Evolutionary conservation across 2,113 vertebrate species (phyloP).

Genomic region (Indri indri): DNA sequence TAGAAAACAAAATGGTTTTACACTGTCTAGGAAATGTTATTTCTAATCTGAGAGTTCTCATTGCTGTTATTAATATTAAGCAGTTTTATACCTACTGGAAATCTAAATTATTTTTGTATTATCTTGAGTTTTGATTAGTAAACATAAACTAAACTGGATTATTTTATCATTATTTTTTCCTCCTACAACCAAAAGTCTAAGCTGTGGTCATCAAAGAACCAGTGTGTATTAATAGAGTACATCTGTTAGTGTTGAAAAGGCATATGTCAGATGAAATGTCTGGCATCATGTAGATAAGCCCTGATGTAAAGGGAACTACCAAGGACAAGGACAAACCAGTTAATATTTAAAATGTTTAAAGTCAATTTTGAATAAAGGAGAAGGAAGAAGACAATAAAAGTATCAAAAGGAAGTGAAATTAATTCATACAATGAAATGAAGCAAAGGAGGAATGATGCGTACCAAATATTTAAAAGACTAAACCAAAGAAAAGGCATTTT

Average conservation of each 20-base stretch:
- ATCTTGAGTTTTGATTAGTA: not conserved
- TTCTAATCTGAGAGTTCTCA: not conserved
- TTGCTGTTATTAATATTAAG: not conserved
- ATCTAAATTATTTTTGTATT: not conserved
- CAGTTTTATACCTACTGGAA: not conserved
- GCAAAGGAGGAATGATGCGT: not conserved
- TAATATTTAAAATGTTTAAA: constrained; percentile 47
- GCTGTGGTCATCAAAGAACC: not conserved
- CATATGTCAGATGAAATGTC: not conserved
- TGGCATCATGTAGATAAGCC: not conserved
- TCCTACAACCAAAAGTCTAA: not conserved
- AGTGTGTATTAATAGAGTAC: not conserved
- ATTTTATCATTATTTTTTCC: not conserved
- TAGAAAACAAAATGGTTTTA: not conserved
- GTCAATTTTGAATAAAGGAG: not conserved
- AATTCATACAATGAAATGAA: constrained; percentile 29
- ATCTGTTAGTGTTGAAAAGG: accelerated
- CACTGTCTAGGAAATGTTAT: not conserved
- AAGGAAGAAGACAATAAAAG: not conserved
- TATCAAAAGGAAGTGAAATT: constrained; percentile 14
- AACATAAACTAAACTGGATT: not conserved
- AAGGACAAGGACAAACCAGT: constrained; percentile 16
- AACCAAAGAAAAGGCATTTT: not conserved
- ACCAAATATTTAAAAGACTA: constrained; percentile 50
- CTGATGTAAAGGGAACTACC: not conserved